phyloP scores from a whole-genome alignment of 2,113 vertebrate species.

The Plectropomus leopardus region DNA sequence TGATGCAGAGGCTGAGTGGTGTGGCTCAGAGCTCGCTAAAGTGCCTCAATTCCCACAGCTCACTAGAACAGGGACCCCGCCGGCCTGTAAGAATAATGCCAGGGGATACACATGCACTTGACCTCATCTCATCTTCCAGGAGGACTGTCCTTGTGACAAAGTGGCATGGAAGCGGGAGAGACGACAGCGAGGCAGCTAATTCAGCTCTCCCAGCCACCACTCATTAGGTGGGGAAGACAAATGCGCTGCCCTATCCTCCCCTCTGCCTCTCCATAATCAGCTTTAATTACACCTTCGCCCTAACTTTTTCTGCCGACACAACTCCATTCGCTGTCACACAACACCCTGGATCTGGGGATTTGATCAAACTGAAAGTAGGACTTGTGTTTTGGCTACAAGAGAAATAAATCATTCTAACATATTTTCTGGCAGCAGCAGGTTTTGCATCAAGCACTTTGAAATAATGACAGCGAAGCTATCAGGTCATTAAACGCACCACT shows the following conservation, averaged over 20 bases:
- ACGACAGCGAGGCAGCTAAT: conserved; percentile 62
- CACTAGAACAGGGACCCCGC: conserved; percentile 45
- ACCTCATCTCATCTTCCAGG: conserved; percentile 72
- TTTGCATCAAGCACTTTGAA: background rate
- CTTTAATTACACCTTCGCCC: conserved; percentile 72
- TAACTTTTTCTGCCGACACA: conserved; percentile 59
- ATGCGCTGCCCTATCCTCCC: conserved; percentile 56
- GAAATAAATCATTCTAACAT: background rate
- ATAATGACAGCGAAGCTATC: background rate
- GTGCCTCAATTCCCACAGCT: conserved; percentile 56
- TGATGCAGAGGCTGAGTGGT: conserved; percentile 67
- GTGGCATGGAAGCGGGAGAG: conserved; percentile 51
- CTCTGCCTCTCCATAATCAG: conserved; percentile 70
- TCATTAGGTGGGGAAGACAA: conserved; percentile 70
- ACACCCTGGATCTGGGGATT: background rate
- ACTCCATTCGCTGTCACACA: conserved; percentile 41
- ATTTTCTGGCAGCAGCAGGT: background rate
- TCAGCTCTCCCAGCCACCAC: conserved; percentile 60
- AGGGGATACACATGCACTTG: conserved; percentile 66
- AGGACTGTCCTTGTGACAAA: conserved; percentile 76
- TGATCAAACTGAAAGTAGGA: background rate
- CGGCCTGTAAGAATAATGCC: conserved; percentile 62
- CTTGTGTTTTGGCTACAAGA: background rate
- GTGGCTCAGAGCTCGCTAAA: conserved; percentile 54
- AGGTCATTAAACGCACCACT: background rate